These are phyloP conservation scores for Apodemia zela DNA, from an alignment of 2,888 invertebrate genomes.

Conservation along the genomic window DNA sequence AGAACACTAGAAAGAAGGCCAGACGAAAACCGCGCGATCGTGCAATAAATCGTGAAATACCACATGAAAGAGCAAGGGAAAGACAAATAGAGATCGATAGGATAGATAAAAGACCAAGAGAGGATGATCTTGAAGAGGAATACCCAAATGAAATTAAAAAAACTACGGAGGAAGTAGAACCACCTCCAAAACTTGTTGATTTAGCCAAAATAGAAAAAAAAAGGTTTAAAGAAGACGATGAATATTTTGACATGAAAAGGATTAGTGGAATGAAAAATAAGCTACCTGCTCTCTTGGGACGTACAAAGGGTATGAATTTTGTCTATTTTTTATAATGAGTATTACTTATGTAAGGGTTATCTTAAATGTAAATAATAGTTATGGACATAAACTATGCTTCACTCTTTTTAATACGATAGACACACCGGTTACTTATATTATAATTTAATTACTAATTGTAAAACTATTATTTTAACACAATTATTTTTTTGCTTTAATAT, in stretches of 20 bases:
- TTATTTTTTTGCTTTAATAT: neutral
- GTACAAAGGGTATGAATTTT: constrained; percentile 21
- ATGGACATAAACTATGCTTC: too few relatives aligned
- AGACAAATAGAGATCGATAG: constrained; percentile 32
- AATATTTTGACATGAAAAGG: constrained; percentile 61
- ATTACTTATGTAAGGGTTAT: neutral
- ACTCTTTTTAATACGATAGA: too few relatives aligned
- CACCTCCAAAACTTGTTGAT: constrained; percentile 14
- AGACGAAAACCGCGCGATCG: constrained; percentile 53
- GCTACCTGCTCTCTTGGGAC: constrained; percentile 44
- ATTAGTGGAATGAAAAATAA: constrained; percentile 51
- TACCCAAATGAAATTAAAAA: neutral
- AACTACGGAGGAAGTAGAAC: constrained; percentile 1
- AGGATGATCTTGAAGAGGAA: constrained; percentile 24
- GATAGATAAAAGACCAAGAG: constrained; percentile 19
- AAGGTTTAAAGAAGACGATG: constrained; percentile 42
- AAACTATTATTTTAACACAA: neutral
- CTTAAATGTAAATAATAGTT: too few relatives aligned
- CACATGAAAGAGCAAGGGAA: constrained; percentile 25
- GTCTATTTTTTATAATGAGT: neutral
- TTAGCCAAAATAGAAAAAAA: constrained; percentile 19
- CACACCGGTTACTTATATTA: too few relatives aligned
- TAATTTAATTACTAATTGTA: too few relatives aligned
- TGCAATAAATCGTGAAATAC: constrained; percentile 29
- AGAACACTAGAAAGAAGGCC: constrained; percentile 39